Percentiles rank a stretch among this genome's conserved stretches.
phyloP scores from a whole-genome alignment of 2,888 invertebrate genomes.

The Brenthis ino region DNA sequence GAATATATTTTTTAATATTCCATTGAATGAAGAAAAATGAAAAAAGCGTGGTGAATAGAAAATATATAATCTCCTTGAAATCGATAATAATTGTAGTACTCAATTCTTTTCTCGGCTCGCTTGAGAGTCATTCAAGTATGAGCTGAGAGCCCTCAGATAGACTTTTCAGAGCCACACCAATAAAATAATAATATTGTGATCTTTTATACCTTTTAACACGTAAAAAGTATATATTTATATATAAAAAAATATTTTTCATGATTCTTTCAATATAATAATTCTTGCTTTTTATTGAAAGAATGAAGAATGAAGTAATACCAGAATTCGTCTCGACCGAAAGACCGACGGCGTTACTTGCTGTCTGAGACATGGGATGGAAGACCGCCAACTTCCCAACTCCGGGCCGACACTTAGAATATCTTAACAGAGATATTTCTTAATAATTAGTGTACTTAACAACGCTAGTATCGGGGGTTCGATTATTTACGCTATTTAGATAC shows the following conservation, averaged over 20 bases:
- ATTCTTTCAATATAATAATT: too few species aligned
- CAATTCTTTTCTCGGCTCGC: constrained; percentile 36
- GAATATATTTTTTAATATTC: too few species aligned
- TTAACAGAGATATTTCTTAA: neutral
- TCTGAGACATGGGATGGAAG: too few species aligned
- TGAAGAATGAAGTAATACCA: too few species aligned
- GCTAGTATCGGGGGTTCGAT: neutral
- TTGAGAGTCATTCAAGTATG: constrained; percentile 42
- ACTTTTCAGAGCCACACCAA: constrained; percentile 40
- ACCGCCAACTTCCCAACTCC: too few species aligned
- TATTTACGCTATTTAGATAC: too few species aligned
- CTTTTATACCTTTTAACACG: neutral
- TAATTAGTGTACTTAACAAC: neutral
- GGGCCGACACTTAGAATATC: neutral
- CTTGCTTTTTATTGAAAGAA: too few species aligned
- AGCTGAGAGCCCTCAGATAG: constrained; percentile 40
- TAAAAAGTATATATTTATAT: neutral
- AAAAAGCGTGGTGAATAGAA: neutral
- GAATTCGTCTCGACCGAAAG: too few species aligned
- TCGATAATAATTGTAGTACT: constrained; percentile 42
- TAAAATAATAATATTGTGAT: constrained; percentile 32
- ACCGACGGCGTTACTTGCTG: too few species aligned
- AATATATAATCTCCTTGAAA: constrained; percentile 18
- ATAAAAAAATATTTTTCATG: too few species aligned
- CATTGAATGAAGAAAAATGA: too few species aligned